Percentiles rank a stretch among this genome's conserved stretches.
These are phyloP conservation scores for Macroglossus sobrinus DNA, from an alignment of 2,113 vertebrate genomes.

Conservation along the genomic window DNA sequence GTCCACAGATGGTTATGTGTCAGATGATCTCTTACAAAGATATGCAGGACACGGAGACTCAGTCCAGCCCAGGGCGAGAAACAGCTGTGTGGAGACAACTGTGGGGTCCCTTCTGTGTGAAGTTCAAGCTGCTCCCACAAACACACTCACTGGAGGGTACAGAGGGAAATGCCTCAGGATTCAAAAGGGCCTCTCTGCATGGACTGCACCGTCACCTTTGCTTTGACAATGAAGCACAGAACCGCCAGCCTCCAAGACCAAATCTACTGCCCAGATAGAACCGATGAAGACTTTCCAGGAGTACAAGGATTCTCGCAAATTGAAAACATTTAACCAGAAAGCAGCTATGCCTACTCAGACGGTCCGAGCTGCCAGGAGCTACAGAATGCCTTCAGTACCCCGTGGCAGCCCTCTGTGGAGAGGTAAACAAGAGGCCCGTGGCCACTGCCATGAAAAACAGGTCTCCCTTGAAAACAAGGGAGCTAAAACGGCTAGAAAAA, in stretches of 20 bases:
- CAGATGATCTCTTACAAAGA: slow-evolving; percentile 39
- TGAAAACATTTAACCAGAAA: slow-evolving; percentile 5
- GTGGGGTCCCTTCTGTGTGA: background rate
- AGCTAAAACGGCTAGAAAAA: slow-evolving; percentile 73
- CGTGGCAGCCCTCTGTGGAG: background rate
- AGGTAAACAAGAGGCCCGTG: slow-evolving; percentile 56
- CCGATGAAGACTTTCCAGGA: background rate
- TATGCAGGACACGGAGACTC: slow-evolving; percentile 47
- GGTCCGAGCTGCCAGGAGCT: background rate
- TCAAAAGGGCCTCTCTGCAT: background rate
- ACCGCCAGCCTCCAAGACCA: background rate
- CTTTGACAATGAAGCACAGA: background rate
- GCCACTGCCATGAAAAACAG: slow-evolving; percentile 73
- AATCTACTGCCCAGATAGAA: background rate
- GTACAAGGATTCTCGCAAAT: background rate
- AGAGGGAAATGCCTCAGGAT: background rate
- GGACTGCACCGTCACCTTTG: background rate
- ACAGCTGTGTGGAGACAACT: slow-evolving; percentile 57
- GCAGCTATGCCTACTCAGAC: slow-evolving; percentile 3
- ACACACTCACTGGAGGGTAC: background rate
- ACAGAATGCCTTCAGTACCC: slow-evolving; percentile 18
- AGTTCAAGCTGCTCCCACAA: background rate
- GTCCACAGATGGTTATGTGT: slow-evolving; percentile 52
- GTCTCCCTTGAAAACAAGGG: slow-evolving; percentile 47
- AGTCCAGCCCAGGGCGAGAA: background rate